Evolutionary conservation across 2,113 vertebrate genomes (phyloP), one percentile per base, ranked within the genome.

Genomic region (Phodopus roborovskii): DNA sequence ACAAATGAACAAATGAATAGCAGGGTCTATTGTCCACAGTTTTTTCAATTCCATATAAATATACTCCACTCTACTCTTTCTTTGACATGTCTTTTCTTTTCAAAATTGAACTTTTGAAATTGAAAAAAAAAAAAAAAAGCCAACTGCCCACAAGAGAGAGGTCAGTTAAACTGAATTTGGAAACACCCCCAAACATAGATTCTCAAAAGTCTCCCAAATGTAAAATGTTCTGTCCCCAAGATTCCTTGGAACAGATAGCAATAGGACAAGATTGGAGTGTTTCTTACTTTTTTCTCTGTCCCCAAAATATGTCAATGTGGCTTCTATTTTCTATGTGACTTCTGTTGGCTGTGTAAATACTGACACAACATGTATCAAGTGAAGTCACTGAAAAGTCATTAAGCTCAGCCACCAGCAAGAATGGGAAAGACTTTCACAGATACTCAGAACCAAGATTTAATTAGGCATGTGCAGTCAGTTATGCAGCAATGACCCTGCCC

Each of bases 1-100:
- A 97, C 97, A 98, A 88, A 97, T 97, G 98, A 98, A 98, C 97
- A 98, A 99, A 99, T 99, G 99, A 99, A 99, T 99, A 99, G 99
- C 99, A 99, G 99, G 99, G 99, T 99, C 99, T 99, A 99, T 99
- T 99, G 99, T 98, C 68, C 90, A 92, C 91, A 91, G 1, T 19
- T 74, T 75, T 98, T 96, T 92, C 96, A 98, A 91, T 95, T 98
- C 93, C 94, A 94, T 95, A 97, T 62, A 98, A 99, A 98, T 94
- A 98, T 94, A 98, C 45, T 92, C 77, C 96, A 98, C 97, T 98
- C 98, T 98, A 98, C 81, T 97, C 98, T 98, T 98, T 96, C 96
- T 98, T 22, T 73, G 97, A 98, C 90, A 92, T 98, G 98, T 97
- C 97, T 98, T 98, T 97, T 97, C 88, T 78, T 91, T 98, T 97